These are phyloP conservation scores for Drosophila nannoptera DNA, from an alignment of 1,140 invertebrate species.

Conservation along the genomic window DNA sequence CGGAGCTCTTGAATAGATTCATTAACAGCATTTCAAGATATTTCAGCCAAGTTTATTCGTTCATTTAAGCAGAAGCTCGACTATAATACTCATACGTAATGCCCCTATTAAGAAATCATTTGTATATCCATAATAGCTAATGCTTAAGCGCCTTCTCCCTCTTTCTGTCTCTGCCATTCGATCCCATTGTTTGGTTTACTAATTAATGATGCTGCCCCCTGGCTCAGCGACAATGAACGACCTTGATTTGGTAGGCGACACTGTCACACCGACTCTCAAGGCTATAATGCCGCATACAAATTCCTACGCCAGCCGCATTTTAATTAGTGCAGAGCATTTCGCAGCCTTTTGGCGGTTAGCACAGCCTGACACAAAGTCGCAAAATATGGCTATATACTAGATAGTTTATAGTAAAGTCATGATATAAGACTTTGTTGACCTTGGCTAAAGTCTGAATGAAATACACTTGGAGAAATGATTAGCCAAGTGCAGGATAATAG, in stretches of 20 bases:
- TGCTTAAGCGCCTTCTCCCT: constrained; percentile 32
- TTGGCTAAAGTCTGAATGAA: constrained; percentile 27
- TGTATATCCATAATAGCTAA: constrained; percentile 52
- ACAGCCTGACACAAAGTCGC: constrained; percentile 2
- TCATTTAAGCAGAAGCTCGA: not conserved
- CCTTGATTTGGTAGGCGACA: constrained; percentile 39
- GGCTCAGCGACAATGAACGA: constrained; percentile 34
- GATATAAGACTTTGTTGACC: constrained; percentile 38
- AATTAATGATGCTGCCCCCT: constrained; percentile 63
- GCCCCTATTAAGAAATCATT: constrained; percentile 9
- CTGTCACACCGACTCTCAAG: constrained; percentile 38
- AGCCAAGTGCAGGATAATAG: not conserved
- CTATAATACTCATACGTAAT: not conserved
- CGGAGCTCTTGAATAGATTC: too few relatives aligned
- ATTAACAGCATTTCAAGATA: too few relatives aligned
- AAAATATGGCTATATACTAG: constrained; percentile 8
- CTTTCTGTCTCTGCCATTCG: not conserved
- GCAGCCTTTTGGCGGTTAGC: constrained; percentile 8
- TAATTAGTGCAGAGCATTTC: constrained; percentile 52
- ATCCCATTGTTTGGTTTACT: constrained; percentile 20
- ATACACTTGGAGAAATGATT: not conserved
- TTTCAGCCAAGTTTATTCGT: too few relatives aligned
- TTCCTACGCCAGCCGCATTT: constrained; percentile 47
- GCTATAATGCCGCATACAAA: constrained; percentile 37
- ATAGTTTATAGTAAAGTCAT: constrained; percentile 7